Conservation (phyloP, 2,113 vertebrate species). For the Platichthys stellatus region DNA sequence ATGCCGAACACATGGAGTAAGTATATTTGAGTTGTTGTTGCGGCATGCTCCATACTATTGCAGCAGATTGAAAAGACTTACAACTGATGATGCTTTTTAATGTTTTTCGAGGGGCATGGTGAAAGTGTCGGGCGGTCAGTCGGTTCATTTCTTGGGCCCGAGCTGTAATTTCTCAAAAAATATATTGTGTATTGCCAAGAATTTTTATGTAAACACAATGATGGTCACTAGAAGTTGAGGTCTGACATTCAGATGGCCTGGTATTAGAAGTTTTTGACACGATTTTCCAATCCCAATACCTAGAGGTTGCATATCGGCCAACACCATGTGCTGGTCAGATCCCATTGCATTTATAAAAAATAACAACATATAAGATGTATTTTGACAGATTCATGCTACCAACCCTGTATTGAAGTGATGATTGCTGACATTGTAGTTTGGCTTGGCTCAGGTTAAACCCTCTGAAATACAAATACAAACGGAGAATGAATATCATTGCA, state of each 20-base stretch:
- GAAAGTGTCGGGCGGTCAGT: neutral
- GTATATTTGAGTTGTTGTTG: slow-evolving; percentile 67
- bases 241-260: neutral
- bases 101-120: neutral
- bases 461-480: no score
- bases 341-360: no score
- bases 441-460: no score
- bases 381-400: no score
- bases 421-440: no score
- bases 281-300: no score
- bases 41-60: slow-evolving; percentile 37
- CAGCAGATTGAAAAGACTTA: slow-evolving; percentile 21
- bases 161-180: neutral
- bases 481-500: no score
- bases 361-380: no score
- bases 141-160: neutral
- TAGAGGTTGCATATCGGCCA: no score
- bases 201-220: neutral
- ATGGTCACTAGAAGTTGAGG: neutral
- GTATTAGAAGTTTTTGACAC: neutral
- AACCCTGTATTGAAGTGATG: no score
- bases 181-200: neutral
- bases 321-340: no score
- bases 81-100: slow-evolving; percentile 9
- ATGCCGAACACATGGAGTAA: slow-evolving; percentile 67